A percentile compares a stretch with the other conserved stretches of the same genome.
Conservation (phyloP, 2,113 vertebrate genomes). For the Amia ocellicauda region DNA sequence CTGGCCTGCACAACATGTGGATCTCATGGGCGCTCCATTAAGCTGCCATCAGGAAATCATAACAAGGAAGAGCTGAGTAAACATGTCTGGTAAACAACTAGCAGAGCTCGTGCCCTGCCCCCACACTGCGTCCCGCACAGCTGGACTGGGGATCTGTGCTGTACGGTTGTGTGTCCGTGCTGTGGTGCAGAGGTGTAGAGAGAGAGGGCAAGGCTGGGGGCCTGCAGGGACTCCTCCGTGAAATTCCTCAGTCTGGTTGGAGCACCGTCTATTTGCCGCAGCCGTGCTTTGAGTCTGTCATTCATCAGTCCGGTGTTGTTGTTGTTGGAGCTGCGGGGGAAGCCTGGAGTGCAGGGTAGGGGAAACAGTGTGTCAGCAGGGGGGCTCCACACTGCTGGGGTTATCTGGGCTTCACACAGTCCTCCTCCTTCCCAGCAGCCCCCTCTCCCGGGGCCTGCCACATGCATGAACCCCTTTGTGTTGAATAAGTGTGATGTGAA, state of each 20-base stretch:
- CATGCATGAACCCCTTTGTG: not conserved
- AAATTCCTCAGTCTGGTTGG: slow-evolving; percentile 24
- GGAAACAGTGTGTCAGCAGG: slow-evolving; percentile 1
- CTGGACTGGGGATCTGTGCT: too few species aligned
- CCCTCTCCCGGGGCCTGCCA: not conserved
- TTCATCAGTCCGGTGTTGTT: slow-evolving; percentile 20
- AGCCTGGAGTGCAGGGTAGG: not conserved
- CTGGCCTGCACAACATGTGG: slow-evolving; percentile 9
- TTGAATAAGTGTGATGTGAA: not conserved
- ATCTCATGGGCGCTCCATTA: slow-evolving; percentile 10
- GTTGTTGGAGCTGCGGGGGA: slow-evolving; percentile 14
- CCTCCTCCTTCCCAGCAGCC: not conserved
- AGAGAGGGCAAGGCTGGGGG: too few species aligned
- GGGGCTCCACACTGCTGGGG: not conserved
- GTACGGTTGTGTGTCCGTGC: not conserved
- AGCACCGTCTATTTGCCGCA: slow-evolving; percentile 40
- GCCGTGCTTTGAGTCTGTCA: slow-evolving; percentile 28
- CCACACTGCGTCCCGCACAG: not conserved
- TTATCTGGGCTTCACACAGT: not conserved
- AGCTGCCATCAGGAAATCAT: slow-evolving; percentile 40
- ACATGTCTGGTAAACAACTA: slow-evolving; percentile 24
- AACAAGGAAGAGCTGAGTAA: slow-evolving; percentile 24
- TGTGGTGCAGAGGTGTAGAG: not conserved
- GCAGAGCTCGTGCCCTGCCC: not conserved
- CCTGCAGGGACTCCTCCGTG: too few species aligned